Evolutionary conservation across 2,113 vertebrate species (phyloP).

Genomic region (Apeltes quadracus): DNA sequence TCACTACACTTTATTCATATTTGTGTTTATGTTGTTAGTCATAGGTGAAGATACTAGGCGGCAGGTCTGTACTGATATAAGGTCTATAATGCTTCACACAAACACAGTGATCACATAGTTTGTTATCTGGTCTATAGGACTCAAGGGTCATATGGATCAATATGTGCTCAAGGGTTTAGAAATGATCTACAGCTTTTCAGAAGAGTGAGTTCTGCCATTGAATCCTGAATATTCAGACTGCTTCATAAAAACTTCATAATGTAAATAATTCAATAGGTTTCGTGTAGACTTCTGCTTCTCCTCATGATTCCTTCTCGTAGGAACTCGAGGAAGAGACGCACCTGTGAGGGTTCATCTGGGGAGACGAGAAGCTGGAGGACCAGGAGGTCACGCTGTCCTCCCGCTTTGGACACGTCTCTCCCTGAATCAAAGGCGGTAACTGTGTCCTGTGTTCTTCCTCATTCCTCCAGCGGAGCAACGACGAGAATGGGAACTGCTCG

Average conservation of each 20-base stretch:
- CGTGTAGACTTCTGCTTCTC: background rate
- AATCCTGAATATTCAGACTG: slow-evolving; percentile 43
- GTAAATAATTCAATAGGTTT: slow-evolving; percentile 60
- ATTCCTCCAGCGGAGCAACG: slow-evolving; percentile 85
- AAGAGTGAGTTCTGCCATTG: slow-evolving; percentile 18
- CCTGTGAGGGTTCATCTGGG: no score
- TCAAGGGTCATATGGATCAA: no score
- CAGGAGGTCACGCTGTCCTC: no score
- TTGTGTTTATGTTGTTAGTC: slow-evolving; percentile 23
- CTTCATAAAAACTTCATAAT: slow-evolving; percentile 36
- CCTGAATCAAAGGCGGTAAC: background rate
- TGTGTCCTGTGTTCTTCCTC: background rate
- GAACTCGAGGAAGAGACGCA: no score
- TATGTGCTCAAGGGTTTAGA: background rate
- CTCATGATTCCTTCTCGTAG: background rate
- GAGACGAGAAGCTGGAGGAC: no score
- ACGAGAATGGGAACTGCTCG: slow-evolving; percentile 98
- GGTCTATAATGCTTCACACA: background rate
- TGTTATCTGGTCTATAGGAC: no score
- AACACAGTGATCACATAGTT: background rate
- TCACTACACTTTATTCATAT: slow-evolving; percentile 20
- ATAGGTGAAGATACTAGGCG: background rate
- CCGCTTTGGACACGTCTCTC: no score
- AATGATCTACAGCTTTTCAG: background rate
- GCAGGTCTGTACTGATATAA: background rate